Conservation (phyloP, 1,140 invertebrate genomes). For the Aleiodes sp. region DNA sequence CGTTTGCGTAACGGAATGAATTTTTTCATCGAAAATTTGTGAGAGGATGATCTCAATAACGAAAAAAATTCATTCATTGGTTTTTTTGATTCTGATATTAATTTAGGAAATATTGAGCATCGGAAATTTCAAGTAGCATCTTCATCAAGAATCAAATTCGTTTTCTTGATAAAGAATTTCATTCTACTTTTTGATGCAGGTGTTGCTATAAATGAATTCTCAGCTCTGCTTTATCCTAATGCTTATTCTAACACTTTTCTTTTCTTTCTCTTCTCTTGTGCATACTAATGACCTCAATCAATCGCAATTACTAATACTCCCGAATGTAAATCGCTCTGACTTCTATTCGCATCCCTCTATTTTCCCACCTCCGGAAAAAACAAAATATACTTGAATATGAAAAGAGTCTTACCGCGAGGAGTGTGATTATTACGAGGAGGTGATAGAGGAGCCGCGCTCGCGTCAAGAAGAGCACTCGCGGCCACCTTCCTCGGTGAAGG, state of each 20-base stretch:
- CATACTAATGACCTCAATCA: conserved; percentile 43
- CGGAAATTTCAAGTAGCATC: too few species aligned
- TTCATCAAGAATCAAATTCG: too few species aligned
- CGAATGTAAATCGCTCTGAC: conserved; percentile 26
- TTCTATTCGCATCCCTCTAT: background rate
- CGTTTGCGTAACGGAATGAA: too few species aligned
- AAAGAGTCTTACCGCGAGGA: conserved; percentile 29
- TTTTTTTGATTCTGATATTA: too few species aligned
- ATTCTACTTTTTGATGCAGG: too few species aligned
- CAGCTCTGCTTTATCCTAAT: conserved; percentile 55
- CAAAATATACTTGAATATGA: background rate
- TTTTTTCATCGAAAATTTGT: too few species aligned
- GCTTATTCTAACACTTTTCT: conserved; percentile 50
- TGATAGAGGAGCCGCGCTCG: background rate
- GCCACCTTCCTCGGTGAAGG: conserved; percentile 41
- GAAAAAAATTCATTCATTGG: too few species aligned
- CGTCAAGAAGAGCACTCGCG: conserved; percentile 17
- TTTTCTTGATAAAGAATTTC: too few species aligned
- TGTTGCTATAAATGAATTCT: conserved; percentile 8
- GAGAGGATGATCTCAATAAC: too few species aligned
- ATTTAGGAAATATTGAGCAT: too few species aligned
- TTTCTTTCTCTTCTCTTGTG: conserved; percentile 37
- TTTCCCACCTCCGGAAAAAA: background rate
- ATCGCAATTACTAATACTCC: conserved; percentile 38
- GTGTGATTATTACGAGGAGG: conserved; percentile 36